These are phyloP conservation scores for Schrankia costaestrigalis DNA, from an alignment of 2,888 invertebrate species.

Conservation along the genomic window DNA sequence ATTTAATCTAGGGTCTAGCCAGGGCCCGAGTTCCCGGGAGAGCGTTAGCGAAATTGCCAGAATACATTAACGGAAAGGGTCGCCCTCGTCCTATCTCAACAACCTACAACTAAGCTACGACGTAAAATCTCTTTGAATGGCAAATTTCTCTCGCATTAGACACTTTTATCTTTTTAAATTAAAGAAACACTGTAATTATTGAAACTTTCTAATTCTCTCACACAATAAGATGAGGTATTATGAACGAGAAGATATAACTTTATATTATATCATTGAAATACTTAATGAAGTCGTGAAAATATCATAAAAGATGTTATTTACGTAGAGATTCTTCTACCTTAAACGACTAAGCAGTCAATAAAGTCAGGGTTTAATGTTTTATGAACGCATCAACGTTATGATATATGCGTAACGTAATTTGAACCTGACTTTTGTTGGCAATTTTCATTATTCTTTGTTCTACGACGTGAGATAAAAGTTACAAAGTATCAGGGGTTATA, in stretches of 20 bases:
- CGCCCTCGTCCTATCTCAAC: slow-evolving; percentile 66
- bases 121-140: slow-evolving; percentile 48
- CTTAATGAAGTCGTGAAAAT: slow-evolving; percentile 59
- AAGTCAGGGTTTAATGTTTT: slow-evolving; percentile 55
- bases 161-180: slow-evolving; percentile 21
- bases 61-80: slow-evolving; percentile 67
- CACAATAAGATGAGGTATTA: slow-evolving; percentile 31
- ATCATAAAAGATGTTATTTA: slow-evolving; percentile 58
- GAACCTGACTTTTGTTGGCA: slow-evolving; percentile 39
- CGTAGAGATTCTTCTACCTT: slow-evolving; percentile 54
- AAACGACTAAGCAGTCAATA: slow-evolving; percentile 48
- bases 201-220: slow-evolving; percentile 29
- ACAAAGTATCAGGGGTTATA: no score
- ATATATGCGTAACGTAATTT: slow-evolving; percentile 41
- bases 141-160: slow-evolving; percentile 35
- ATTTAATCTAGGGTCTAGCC: slow-evolving; percentile 65
- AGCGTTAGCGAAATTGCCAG: slow-evolving; percentile 63
- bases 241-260: slow-evolving; percentile 38
- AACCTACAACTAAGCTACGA: slow-evolving; percentile 57
- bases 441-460: slow-evolving; percentile 34
- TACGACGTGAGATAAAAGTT: no score
- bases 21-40: slow-evolving; percentile 45
- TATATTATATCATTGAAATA: slow-evolving; percentile 47
- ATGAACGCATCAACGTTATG: slow-evolving; percentile 36
- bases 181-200: slow-evolving; percentile 26